A percentile compares a stretch with the other conserved stretches of the same genome.
Conservation (phyloP, 2,888 invertebrate genomes). For the Apotomis turbidana region DNA sequence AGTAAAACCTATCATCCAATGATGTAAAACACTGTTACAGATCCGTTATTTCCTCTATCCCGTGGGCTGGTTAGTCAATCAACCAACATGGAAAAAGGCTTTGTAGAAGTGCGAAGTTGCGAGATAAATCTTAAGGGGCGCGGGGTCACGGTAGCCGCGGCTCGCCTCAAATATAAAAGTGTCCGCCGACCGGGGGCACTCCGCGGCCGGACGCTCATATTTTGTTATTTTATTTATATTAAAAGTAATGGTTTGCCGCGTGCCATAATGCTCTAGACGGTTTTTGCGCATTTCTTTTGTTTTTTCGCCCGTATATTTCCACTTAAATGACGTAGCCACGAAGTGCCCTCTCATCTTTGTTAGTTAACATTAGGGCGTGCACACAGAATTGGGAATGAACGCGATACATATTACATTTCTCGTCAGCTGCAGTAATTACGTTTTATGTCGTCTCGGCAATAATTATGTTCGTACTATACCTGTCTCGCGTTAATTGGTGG, state of each 20-base stretch:
- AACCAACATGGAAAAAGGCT: conserved; percentile 43
- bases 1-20: too few species aligned
- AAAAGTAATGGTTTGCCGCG: conserved; percentile 81
- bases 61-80: conserved; percentile 8
- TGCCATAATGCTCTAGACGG: conserved; percentile 78
- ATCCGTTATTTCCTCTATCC: background rate
- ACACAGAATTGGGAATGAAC: conserved; percentile 41
- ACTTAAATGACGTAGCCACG: conserved; percentile 81
- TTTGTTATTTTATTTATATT: conserved; percentile 85
- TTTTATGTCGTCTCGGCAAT: conserved; percentile 42
- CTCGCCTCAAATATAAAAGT: conserved; percentile 79
- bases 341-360: conserved; percentile 68
- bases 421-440: conserved; percentile 41
- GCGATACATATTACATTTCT: conserved; percentile 41
- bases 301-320: conserved; percentile 80
- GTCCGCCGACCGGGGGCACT: conserved; percentile 73
- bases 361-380: conserved; percentile 49
- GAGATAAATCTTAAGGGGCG: conserved; percentile 62
- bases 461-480: conserved; percentile 42
- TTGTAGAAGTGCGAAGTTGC: conserved; percentile 51
- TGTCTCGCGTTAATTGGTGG: conserved; percentile 42
- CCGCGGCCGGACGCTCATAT: conserved; percentile 83
- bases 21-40: background rate
- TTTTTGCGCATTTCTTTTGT: conserved; percentile 81
- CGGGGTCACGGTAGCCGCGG: conserved; percentile 47